phyloP scores from a whole-genome alignment of 1,140 invertebrate species.

The Drosophila mayri region DNA sequence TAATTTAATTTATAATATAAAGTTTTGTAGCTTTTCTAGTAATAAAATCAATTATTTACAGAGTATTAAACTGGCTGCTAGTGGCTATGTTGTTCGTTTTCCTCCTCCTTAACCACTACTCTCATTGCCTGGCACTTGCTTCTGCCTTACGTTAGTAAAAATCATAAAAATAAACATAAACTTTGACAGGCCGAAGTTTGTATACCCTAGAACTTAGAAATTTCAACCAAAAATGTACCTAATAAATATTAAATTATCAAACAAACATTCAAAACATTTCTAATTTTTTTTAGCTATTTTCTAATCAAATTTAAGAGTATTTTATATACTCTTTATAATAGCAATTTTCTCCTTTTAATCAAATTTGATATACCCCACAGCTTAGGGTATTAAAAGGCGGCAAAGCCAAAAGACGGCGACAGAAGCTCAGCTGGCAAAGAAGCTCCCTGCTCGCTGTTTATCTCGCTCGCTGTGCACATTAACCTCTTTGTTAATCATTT shows the following conservation, averaged over 20 bases:
- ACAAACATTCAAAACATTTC: accelerated
- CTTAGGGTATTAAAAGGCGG: neutral
- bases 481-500: slow-evolving; percentile 83
- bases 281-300: too few species aligned
- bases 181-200: neutral
- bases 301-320: too few species aligned
- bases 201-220: neutral
- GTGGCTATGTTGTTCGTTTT: neutral
- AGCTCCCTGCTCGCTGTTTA: slow-evolving; percentile 56
- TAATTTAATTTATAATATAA: too few species aligned
- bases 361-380: too few species aligned
- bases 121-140: slow-evolving; percentile 5
- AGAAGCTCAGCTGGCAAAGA: slow-evolving; percentile 38
- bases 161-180: neutral
- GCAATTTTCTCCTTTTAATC: too few species aligned
- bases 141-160: neutral
- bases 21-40: too few species aligned
- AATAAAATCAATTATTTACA: neutral
- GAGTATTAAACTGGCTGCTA: slow-evolving; percentile 27
- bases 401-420: slow-evolving; percentile 2
- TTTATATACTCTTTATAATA: too few species aligned
- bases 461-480: slow-evolving; percentile 68
- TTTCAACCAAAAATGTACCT: neutral
- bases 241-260: neutral
- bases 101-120: neutral